Conservation (phyloP, 2,113 vertebrate species). For the Grallaria varia region DNA sequence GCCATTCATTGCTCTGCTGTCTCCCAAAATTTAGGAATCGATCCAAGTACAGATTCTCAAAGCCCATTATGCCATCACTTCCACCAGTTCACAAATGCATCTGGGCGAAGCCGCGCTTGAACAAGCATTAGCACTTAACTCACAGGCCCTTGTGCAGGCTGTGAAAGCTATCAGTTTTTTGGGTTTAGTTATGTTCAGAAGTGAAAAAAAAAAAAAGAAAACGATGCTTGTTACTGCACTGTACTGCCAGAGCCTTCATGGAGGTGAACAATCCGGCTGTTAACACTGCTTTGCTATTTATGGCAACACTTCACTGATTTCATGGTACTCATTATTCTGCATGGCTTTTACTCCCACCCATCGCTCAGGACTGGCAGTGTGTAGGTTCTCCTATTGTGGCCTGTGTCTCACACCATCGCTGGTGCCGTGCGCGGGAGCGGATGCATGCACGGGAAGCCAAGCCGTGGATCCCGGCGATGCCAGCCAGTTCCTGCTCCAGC, state of each 20-base stretch:
- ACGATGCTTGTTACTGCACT: not conserved
- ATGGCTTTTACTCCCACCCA: not conserved
- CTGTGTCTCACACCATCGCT: not conserved
- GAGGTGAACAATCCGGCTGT: not conserved
- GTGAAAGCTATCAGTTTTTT: not conserved
- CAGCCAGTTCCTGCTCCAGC: not conserved
- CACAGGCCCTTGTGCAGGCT: not conserved
- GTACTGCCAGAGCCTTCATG: not conserved
- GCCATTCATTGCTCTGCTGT: not conserved
- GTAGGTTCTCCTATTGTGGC: not conserved
- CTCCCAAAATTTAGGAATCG: not conserved
- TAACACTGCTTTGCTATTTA: not conserved
- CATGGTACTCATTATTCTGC: not conserved
- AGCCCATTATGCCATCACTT: accelerated
- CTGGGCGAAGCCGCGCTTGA: not conserved
- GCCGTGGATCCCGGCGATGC: not conserved
- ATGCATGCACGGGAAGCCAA: not conserved
- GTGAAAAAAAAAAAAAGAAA: not conserved
- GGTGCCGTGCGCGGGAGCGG: not conserved
- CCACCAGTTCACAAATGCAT: accelerated
- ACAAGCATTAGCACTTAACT: constrained; percentile 5
- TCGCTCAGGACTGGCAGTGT: not conserved
- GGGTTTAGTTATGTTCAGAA: not conserved
- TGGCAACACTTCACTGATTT: not conserved
- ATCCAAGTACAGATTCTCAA: not conserved